Conservation (phyloP, 2,888 invertebrate genomes). For the Sialis fuliginosa region DNA sequence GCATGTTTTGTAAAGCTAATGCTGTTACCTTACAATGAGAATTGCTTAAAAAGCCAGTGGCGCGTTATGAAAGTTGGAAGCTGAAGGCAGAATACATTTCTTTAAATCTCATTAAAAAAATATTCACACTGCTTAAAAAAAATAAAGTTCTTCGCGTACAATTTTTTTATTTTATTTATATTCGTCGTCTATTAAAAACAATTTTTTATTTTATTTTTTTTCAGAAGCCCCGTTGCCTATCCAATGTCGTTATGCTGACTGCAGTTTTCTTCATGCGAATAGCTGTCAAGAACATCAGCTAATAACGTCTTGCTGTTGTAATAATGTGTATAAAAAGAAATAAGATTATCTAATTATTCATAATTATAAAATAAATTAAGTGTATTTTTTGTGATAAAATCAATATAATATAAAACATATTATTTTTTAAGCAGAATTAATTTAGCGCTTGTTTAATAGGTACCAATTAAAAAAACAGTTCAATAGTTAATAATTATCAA, state of each 20-base stretch:
- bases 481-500: too few species aligned
- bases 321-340: constrained; percentile 9
- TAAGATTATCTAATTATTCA: neutral
- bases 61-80: too few species aligned
- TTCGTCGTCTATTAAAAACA: too few species aligned
- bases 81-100: too few species aligned
- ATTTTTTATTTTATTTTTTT: constrained; percentile 12
- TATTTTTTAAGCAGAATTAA: neutral
- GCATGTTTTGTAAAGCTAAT: too few species aligned
- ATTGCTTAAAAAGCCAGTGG: too few species aligned
- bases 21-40: too few species aligned
- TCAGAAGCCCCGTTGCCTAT: constrained; percentile 32
- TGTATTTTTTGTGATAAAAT: neutral
- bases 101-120: too few species aligned
- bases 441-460: neutral
- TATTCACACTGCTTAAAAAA: too few species aligned
- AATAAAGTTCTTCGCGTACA: too few species aligned
- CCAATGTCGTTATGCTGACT: constrained; percentile 48
- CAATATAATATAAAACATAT: neutral
- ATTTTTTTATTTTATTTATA: too few species aligned
- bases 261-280: constrained; percentile 56
- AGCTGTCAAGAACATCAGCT: constrained; percentile 52
- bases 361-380: neutral
- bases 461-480: too few species aligned
- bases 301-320: constrained; percentile 57